Percentiles rank a stretch among this genome's conserved stretches.
Evolutionary conservation across 2,888 invertebrate genomes (phyloP).

Genomic region (Ormyrus rosae): DNA sequence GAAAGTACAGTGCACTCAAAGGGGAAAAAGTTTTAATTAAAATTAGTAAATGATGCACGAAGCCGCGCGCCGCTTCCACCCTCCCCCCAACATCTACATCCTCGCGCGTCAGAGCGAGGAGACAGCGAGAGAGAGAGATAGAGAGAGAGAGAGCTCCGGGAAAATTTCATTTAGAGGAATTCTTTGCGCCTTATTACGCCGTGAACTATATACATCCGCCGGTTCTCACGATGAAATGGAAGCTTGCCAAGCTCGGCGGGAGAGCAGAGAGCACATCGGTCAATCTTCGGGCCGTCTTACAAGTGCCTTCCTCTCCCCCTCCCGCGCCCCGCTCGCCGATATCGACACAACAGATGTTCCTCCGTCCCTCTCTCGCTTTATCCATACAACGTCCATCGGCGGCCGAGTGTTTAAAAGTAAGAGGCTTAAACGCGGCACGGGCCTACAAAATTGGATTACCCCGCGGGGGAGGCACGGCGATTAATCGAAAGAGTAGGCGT

Average conservation of each 20-base stretch:
- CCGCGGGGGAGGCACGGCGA: not conserved
- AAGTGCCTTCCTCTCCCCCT: not conserved
- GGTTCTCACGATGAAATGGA: slow-evolving; percentile 16
- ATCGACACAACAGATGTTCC: not conserved
- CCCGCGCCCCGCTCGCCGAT: not conserved
- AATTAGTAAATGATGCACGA: slow-evolving; percentile 33
- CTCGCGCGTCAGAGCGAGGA: not conserved
- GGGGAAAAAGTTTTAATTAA: slow-evolving; percentile 40
- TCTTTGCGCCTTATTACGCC: slow-evolving; percentile 69
- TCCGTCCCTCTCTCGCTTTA: not conserved
- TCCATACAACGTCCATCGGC: not conserved
- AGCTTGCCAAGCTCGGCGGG: slow-evolving; percentile 38
- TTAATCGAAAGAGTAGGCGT: slow-evolving; percentile 8
- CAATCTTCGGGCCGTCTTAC: slow-evolving; percentile 41
- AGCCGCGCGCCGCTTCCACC: not conserved
- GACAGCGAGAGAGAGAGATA: not conserved
- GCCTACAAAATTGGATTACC: slow-evolving; percentile 33
- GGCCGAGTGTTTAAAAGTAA: slow-evolving; percentile 30
- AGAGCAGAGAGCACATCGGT: slow-evolving; percentile 46
- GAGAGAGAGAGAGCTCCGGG: slow-evolving; percentile 22
- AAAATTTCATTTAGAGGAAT: slow-evolving; percentile 71
- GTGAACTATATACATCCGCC: not conserved
- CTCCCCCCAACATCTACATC: not conserved
- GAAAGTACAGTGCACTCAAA: slow-evolving; percentile 5
- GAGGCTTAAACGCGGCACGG: slow-evolving; percentile 25